Evolutionary conservation across 2,888 invertebrate genomes (phyloP).

Genomic region (Celastrina argiolus): DNA sequence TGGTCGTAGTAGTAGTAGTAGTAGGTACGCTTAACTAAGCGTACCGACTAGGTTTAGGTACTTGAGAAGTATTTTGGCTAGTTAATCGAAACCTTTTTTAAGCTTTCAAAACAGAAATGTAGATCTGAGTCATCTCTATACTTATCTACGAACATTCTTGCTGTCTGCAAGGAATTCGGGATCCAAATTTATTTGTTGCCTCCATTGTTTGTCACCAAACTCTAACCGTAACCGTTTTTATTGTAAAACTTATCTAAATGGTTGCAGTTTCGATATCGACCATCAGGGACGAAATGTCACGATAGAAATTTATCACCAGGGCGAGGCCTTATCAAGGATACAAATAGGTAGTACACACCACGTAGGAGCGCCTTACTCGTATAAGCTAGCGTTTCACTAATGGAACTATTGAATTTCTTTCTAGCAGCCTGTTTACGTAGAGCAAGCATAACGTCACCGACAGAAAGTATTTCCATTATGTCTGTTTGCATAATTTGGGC

Average conservation of each 20-base stretch:
- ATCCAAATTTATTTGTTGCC: background rate
- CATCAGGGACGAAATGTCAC: constrained; percentile 65
- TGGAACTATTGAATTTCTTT: constrained; percentile 54
- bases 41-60: too few relatives aligned
- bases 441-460: constrained; percentile 28
- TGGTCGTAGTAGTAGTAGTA: too few relatives aligned
- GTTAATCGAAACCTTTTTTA: too few relatives aligned
- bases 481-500: background rate
- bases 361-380: constrained; percentile 63
- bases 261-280: constrained; percentile 66
- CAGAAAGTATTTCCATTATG: constrained; percentile 5
- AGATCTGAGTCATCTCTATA: background rate
- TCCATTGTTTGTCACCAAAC: constrained; percentile 4
- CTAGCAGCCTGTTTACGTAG: constrained; percentile 41
- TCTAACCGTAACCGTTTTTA: constrained; percentile 57
- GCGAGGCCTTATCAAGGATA: constrained; percentile 61
- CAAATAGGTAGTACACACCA: constrained; percentile 47
- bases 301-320: constrained; percentile 68
- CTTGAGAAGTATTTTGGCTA: too few relatives aligned
- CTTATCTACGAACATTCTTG: background rate
- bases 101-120: background rate
- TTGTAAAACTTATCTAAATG: constrained; percentile 68
- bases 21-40: too few relatives aligned
- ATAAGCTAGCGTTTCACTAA: constrained; percentile 56
- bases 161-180: background rate